phyloP scores from a whole-genome alignment of 2,113 vertebrate species.

The Rutilus rutilus region DNA sequence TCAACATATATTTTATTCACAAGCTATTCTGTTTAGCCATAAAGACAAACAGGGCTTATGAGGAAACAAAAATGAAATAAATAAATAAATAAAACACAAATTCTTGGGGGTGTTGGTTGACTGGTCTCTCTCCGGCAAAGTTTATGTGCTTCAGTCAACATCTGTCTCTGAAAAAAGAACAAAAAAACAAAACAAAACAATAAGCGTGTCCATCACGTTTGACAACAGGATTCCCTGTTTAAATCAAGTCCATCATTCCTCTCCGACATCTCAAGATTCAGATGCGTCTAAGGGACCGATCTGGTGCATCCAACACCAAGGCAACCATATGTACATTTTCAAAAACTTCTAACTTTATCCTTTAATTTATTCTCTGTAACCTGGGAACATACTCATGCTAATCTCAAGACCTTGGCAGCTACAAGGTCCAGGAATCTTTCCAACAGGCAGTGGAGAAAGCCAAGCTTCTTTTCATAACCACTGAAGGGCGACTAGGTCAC shows the following conservation, averaged over 20 bases:
- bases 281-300: slow-evolving; percentile 17
- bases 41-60: slow-evolving; percentile 14
- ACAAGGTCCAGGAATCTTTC: slow-evolving; percentile 53
- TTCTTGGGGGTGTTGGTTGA: slow-evolving; percentile 13
- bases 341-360: slow-evolving; percentile 18
- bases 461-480: slow-evolving; percentile 55
- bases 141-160: slow-evolving; percentile 44
- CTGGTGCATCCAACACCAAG: slow-evolving; percentile 34
- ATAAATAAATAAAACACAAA: not conserved
- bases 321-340: slow-evolving; percentile 51
- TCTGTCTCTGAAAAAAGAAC: slow-evolving; percentile 35
- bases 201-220: slow-evolving; percentile 49
- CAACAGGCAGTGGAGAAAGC: slow-evolving; percentile 56
- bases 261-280: slow-evolving; percentile 43
- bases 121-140: slow-evolving; percentile 17
- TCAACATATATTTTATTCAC: too few relatives aligned
- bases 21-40: slow-evolving; percentile 21
- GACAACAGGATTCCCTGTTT: slow-evolving; percentile 54
- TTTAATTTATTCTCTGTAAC: slow-evolving; percentile 41
- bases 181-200: slow-evolving; percentile 24
- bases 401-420: slow-evolving; percentile 48
- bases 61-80: not conserved
- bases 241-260: slow-evolving; percentile 44
- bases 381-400: slow-evolving; percentile 45
- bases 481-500: slow-evolving; percentile 59